Conservation (phyloP, 1,140 invertebrate species). For the Ruditapes philippinarum region DNA sequence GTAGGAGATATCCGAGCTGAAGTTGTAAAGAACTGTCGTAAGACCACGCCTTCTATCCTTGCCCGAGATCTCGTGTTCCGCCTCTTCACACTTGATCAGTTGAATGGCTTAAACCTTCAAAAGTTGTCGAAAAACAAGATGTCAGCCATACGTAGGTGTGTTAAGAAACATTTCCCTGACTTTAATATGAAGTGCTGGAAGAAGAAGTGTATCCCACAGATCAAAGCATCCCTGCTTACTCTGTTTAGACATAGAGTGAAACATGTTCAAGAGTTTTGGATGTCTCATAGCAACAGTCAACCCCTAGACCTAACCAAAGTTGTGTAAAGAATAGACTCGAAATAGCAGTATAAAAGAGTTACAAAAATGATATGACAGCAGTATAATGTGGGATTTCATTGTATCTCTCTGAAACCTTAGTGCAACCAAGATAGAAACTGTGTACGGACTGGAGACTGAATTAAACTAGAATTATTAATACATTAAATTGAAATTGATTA, state of each 20-base stretch:
- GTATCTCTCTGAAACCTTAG: no score
- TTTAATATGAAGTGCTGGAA: background rate
- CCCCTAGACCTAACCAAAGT: no score
- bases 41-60: constrained; percentile 11
- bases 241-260: constrained; percentile 25
- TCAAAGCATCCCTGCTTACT: background rate
- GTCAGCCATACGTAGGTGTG: constrained; percentile 10
- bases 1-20: background rate
- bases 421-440: no score
- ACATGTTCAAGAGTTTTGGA: constrained; percentile 29
- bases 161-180: constrained; percentile 6
- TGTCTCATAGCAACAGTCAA: no score
- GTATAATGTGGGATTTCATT: no score
- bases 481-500: no score
- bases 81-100: constrained; percentile 23
- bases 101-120: background rate
- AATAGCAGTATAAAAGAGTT: no score
- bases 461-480: no score
- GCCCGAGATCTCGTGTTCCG: constrained; percentile 45
- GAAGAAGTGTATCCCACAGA: background rate
- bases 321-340: no score
- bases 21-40: constrained; percentile 30
- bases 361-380: no score
- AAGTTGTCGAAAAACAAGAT: background rate
- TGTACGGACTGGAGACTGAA: no score